Conservation (phyloP, 2,797 vertebrate species). For the Pterois miles region DNA sequence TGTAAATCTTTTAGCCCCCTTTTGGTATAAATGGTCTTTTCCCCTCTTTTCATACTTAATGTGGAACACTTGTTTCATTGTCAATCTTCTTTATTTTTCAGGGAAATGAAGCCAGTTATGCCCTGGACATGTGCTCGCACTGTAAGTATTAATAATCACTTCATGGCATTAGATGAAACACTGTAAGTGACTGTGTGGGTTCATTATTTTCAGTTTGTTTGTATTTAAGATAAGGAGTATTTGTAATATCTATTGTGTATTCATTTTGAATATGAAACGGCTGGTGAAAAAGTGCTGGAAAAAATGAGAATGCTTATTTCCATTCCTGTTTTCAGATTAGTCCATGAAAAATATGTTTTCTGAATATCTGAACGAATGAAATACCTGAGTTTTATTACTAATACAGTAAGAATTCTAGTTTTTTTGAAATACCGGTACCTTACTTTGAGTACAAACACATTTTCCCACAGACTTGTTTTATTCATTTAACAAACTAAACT, state of each 20-base stretch:
- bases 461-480: background rate
- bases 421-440: background rate
- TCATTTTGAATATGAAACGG: background rate
- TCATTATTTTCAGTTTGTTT: background rate
- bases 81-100: conserved; percentile 66
- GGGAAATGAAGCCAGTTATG: conserved; percentile 98
- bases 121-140: conserved; percentile 97
- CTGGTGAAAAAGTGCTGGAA: no score
- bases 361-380: no score
- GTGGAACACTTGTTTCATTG: background rate
- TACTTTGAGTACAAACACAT: background rate
- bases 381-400: background rate
- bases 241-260: background rate
- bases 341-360: background rate
- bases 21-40: background rate
- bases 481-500: background rate
- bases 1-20: no score
- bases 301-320: background rate
- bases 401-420: background rate
- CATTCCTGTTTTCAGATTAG: background rate
- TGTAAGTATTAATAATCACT: conserved; percentile 85
- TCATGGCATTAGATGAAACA: no score
- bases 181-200: background rate
- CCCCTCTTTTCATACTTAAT: no score
- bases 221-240: background rate